A percentile compares a stretch with the other conserved stretches of the same genome.
Conservation (phyloP, 1,140 invertebrate species). For the Drosophila bocqueti region DNA sequence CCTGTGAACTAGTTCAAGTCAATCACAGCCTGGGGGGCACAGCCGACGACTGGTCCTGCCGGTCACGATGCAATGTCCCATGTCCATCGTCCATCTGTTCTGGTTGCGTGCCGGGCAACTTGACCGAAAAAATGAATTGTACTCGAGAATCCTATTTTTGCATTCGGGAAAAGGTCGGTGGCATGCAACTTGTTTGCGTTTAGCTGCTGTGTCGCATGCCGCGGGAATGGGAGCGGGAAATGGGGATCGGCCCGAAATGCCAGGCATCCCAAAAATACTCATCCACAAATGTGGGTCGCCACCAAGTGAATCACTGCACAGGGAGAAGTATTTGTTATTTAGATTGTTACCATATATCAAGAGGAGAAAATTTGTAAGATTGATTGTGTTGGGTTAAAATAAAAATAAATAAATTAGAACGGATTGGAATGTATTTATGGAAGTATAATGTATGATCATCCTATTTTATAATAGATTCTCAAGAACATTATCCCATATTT, state of each 20-base stretch:
- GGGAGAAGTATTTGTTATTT: neutral
- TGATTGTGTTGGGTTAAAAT: too few relatives aligned
- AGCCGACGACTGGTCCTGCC: constrained; percentile 41
- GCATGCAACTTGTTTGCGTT: constrained; percentile 59
- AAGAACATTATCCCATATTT: neutral
- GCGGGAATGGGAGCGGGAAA: constrained; percentile 29
- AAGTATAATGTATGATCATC: neutral
- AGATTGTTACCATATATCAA: neutral
- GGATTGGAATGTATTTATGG: too few relatives aligned
- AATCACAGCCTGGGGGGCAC: constrained; percentile 58
- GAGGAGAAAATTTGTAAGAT: neutral
- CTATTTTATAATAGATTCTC: too few relatives aligned
- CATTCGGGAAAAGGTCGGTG: constrained; percentile 73
- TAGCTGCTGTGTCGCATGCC: constrained; percentile 34
- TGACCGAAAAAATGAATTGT: constrained; percentile 68
- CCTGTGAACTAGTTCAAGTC: constrained; percentile 77
- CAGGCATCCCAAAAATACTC: constrained; percentile 77
- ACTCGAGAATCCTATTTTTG: constrained; percentile 41
- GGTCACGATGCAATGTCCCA: constrained; percentile 40
- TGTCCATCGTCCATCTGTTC: constrained; percentile 25
- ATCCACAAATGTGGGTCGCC: constrained; percentile 65
- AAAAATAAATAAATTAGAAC: neutral
- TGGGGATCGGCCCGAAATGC: constrained; percentile 55
- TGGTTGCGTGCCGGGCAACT: constrained; percentile 53
- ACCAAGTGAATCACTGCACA: constrained; percentile 63